phyloP scores from a whole-genome alignment of 2,113 vertebrate species.

The Passer montanus region DNA sequence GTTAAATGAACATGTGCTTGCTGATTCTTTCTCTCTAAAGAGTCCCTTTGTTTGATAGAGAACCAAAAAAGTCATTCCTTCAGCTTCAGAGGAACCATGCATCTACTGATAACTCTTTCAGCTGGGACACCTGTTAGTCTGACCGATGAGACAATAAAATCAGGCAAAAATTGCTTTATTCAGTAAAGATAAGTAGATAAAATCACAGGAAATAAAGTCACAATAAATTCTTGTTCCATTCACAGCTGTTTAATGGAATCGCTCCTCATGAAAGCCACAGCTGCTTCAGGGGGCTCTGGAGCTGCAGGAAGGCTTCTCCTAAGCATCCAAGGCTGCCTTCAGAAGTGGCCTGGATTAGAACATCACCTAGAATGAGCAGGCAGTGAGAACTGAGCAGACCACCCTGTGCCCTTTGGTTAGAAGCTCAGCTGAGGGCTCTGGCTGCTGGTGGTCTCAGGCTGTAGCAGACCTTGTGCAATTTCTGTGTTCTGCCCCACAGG shows the following conservation, averaged over 20 bases:
- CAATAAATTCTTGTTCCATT: neutral
- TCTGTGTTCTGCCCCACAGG: neutral
- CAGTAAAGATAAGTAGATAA: conserved; percentile 60
- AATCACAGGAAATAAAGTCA: conserved; percentile 44
- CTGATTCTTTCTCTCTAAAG: neutral
- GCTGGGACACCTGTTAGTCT: conserved; percentile 22
- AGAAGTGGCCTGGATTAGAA: neutral
- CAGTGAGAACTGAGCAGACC: neutral
- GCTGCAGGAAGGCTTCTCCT: neutral
- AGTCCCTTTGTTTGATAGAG: neutral
- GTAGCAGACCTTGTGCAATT: neutral
- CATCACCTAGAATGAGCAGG: neutral
- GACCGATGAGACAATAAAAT: conserved; percentile 1
- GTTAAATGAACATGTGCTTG: neutral
- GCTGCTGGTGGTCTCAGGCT: neutral
- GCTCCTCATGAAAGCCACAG: neutral
- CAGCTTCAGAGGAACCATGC: neutral
- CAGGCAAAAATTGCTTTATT: conserved; percentile 32
- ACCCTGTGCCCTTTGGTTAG: neutral
- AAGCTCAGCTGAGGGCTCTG: neutral
- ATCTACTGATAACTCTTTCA: neutral
- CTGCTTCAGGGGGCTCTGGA: neutral
- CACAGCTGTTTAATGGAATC: conserved; percentile 60
- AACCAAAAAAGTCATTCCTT: neutral
- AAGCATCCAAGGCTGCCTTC: neutral